phyloP scores from a whole-genome alignment of 2,113 vertebrate genomes.

The Rhea pennata region DNA sequence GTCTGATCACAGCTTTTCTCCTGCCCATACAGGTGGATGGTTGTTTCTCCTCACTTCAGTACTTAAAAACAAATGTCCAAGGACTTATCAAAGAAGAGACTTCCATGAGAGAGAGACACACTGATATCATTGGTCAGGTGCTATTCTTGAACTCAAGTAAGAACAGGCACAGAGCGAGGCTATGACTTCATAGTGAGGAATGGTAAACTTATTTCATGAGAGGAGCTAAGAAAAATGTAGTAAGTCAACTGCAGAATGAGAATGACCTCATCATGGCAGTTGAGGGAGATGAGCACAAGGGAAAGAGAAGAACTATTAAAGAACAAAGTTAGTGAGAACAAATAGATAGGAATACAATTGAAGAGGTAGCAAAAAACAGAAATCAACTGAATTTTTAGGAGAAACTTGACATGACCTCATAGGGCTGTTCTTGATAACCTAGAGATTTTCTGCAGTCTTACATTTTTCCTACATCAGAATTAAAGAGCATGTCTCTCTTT shows the following conservation, averaged over 20 bases:
- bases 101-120: not conserved
- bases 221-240: not conserved
- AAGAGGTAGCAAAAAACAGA: not conserved
- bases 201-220: not conserved
- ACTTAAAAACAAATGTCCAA: not conserved
- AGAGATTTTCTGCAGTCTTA: not conserved
- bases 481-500: not conserved
- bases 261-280: not conserved
- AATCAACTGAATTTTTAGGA: not conserved
- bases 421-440: not conserved
- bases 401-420: not conserved
- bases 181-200: not conserved
- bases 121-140: not conserved
- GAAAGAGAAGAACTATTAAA: not conserved
- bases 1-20: not conserved
- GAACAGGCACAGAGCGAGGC: not conserved
- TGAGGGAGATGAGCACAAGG: not conserved
- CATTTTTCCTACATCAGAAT: not conserved
- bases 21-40: not conserved
- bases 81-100: not conserved
- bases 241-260: not conserved
- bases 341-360: not conserved
- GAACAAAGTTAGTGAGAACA: not conserved
- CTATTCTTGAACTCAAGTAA: slow-evolving; percentile 4
- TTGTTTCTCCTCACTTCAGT: not conserved